Conservation (phyloP, 2,113 vertebrate genomes). For the Pteruthius melanotis region DNA sequence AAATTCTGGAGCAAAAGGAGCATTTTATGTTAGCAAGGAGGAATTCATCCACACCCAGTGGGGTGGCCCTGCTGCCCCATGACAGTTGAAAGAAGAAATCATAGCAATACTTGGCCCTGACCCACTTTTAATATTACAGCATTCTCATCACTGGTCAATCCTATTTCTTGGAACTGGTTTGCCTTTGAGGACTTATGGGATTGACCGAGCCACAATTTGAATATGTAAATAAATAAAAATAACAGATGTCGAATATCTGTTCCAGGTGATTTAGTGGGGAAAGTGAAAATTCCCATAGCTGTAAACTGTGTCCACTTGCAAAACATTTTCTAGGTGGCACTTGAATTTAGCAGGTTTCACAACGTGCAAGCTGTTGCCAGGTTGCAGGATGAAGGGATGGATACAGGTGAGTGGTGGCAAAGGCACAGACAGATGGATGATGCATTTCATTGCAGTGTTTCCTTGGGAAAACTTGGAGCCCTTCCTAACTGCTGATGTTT, state of each 20-base stretch:
- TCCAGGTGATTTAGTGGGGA: neutral
- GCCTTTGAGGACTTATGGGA: neutral
- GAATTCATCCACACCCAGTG: accelerated
- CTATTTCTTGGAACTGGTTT: neutral
- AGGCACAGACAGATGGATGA: neutral
- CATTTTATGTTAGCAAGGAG: neutral
- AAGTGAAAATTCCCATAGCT: neutral
- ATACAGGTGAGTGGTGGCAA: neutral
- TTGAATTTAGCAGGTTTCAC: neutral
- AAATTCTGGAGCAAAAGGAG: neutral
- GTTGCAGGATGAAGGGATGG: no score
- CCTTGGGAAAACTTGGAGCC: neutral
- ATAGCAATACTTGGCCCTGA: neutral
- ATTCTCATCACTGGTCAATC: neutral
- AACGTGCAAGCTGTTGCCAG: accelerated
- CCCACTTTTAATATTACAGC: neutral
- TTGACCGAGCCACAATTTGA: neutral
- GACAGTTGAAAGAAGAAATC: neutral
- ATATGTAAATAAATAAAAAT: neutral
- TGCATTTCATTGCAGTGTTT: neutral
- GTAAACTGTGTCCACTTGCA: neutral
- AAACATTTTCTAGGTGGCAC: neutral
- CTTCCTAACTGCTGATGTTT: neutral
- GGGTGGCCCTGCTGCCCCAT: neutral
- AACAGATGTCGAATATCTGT: neutral